phyloP scores from a whole-genome alignment of 2,113 vertebrate genomes.

The Rhinolophus sinicus region DNA sequence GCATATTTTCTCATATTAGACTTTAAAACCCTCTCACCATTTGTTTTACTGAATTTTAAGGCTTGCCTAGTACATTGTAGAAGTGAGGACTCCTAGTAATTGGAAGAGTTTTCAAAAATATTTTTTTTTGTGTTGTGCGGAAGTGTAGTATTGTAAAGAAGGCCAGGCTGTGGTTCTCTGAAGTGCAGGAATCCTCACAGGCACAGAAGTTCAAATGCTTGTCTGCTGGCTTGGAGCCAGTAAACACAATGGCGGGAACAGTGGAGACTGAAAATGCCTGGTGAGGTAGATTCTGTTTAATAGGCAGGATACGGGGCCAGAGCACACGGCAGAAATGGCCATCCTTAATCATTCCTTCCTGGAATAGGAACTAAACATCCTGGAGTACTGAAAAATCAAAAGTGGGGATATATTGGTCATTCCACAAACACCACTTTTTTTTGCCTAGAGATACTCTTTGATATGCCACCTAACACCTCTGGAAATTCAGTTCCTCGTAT shows the following conservation, averaged over 20 bases:
- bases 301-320: background rate
- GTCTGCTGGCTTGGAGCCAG: constrained; percentile 18
- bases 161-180: background rate
- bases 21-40: background rate
- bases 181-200: background rate
- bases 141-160: background rate
- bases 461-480: background rate
- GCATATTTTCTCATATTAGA: background rate
- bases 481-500: background rate
- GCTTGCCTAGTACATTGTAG: background rate
- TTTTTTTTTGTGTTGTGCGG: background rate
- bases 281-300: background rate
- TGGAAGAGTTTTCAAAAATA: background rate
- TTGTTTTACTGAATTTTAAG: constrained; percentile 13
- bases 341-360: background rate
- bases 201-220: constrained; percentile 15
- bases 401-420: background rate
- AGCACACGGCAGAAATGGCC: background rate
- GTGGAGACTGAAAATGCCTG: background rate
- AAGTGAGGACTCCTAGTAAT: background rate
- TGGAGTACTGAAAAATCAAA: background rate
- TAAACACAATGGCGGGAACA: background rate
- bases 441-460: background rate
- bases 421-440: background rate
- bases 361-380: background rate